Evolutionary conservation across 2,113 vertebrate species (phyloP).

Genomic region (Alligator mississippiensis): DNA sequence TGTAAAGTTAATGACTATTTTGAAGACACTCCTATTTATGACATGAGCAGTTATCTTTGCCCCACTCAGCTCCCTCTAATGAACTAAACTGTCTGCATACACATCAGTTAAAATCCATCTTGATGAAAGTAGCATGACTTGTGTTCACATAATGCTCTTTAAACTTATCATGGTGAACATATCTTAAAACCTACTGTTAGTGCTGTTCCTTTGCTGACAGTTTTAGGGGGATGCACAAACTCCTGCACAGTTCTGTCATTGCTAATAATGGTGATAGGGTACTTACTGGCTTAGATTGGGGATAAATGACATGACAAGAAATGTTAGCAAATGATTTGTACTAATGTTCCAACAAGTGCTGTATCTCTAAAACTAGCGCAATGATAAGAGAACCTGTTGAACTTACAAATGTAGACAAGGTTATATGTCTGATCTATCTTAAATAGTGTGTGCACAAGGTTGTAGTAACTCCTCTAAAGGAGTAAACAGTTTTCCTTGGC

Average conservation of each 20-base stretch:
- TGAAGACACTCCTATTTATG: neutral
- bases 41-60: neutral
- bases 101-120: neutral
- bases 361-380: fast-evolving
- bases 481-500: neutral
- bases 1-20: neutral
- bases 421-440: neutral
- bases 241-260: neutral
- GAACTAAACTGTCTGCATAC: neutral
- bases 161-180: neutral
- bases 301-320: neutral
- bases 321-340: neutral
- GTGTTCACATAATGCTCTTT: neutral
- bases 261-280: neutral
- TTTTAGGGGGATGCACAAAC: no score
- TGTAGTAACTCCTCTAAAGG: neutral
- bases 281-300: neutral
- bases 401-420: neutral
- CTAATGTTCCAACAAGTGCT: neutral
- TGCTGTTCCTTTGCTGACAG: no score
- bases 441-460: no score
- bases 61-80: neutral
- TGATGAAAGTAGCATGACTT: neutral
- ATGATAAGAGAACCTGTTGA: neutral
- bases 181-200: no score